These are phyloP conservation scores for Xestoiulus laeticollis DNA, from an alignment of 2,888 invertebrate species.

Conservation along the genomic window DNA sequence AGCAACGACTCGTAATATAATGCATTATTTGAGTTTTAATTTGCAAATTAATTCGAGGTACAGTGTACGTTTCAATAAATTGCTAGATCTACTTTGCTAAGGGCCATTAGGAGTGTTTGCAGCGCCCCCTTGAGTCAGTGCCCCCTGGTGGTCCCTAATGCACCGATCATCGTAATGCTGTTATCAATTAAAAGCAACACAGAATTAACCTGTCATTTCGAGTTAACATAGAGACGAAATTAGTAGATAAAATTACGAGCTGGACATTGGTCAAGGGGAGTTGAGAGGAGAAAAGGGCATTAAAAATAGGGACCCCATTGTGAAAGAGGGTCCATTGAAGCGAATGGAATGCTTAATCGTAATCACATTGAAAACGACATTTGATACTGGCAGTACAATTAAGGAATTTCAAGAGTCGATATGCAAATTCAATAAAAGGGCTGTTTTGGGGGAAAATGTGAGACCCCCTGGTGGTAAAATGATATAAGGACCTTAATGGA, in stretches of 20 bases:
- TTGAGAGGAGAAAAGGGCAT: neutral
- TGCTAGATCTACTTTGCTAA: neutral
- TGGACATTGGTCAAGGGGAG: neutral
- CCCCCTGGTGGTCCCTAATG: neutral
- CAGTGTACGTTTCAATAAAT: conserved; percentile 8
- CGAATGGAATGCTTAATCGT: neutral
- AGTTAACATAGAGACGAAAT: conserved; percentile 23
- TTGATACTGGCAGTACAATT: neutral
- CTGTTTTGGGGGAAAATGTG: neutral
- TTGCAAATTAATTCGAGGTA: conserved; percentile 30
- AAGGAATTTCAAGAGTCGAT: neutral
- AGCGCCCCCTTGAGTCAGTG: neutral
- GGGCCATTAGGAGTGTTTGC: neutral
- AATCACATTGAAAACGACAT: neutral
- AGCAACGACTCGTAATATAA: neutral
- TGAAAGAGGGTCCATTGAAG: neutral
- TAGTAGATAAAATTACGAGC: conserved; percentile 19
- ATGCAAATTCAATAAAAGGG: neutral
- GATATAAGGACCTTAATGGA: too few species aligned
- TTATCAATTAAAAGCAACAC: conserved; percentile 41
- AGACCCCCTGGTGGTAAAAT: too few species aligned
- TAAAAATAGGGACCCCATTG: neutral
- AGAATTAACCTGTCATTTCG: neutral
- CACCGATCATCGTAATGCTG: conserved; percentile 9
- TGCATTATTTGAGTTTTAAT: neutral